Evolutionary conservation across 1,140 invertebrate species (phyloP), one percentile per base, ranked within the genome.

Genomic region (Scaptomyza hsui): DNA sequence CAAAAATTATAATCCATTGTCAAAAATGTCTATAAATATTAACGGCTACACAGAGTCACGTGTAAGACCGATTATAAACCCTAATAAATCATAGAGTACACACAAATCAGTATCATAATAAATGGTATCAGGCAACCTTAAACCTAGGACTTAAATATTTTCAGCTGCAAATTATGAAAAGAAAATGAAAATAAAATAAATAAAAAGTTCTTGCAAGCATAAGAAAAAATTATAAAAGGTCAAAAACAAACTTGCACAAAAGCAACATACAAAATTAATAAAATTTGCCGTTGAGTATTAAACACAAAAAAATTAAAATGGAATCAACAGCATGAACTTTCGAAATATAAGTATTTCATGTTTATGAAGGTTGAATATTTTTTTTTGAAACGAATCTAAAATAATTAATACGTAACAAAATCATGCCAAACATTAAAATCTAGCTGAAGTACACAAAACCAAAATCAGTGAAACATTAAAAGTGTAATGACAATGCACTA

Each of bases 71-170:
- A 32, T 45, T 12, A 32, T 32, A 57, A 18, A 9, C 2, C 9
- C 39, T 24, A 6, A 52, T 37, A 44, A 37, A 29, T 24, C 18
- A 29, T 29, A 35, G 12, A 59, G 16, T 15, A 21, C 26, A 45
- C 16, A 49, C n/a, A 42, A 6, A n/a, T 52, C 19, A 45, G 16
- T 39, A 39, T 65, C 47, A 24, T 35, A 63, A 68, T 55, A 78
- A 77, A 69, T 77, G 52, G 59, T 59, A 35, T 55, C 39, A 75
- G 68, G 62, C 75, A 83, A 69, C n/a, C 73, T 88, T 76, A 79
- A 29, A 41, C 6, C 41, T 89, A 83, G 32, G 29, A 77, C 68
- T 80, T 89, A 86, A 89, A 79, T 90, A 79, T 72, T 76, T 83
- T 89, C 15, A 77, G 77, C 81, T 85, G 77, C 21, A 82, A 42